phyloP scores from a whole-genome alignment of 2,888 invertebrate species.

The Epiblema foenella region DNA sequence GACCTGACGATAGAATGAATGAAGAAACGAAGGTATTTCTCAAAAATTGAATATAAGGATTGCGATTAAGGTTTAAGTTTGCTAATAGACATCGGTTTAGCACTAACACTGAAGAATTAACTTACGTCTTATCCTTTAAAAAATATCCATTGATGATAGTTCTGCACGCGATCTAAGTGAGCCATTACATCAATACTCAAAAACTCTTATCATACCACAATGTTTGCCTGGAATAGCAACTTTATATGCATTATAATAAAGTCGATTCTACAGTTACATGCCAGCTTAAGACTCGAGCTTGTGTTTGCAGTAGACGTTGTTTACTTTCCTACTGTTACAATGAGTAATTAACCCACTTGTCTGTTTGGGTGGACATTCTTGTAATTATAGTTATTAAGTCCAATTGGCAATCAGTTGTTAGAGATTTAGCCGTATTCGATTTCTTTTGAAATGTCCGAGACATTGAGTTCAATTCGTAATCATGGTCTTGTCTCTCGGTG shows the following conservation, averaged over 20 bases:
- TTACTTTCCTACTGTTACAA: constrained; percentile 25
- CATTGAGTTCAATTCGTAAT: neutral
- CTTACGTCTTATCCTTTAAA: neutral
- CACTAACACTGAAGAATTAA: neutral
- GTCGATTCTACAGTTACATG: neutral
- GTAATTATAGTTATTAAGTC: constrained; percentile 19
- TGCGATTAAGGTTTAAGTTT: neutral
- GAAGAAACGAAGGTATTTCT: too few species aligned
- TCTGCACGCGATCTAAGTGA: constrained; percentile 23
- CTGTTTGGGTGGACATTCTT: constrained; percentile 29
- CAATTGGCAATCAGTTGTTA: constrained; percentile 37
- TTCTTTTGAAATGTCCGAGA: constrained; percentile 21
- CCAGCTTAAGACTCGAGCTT: neutral
- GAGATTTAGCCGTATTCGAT: constrained; percentile 21
- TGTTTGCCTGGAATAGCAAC: neutral
- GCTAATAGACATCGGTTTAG: neutral
- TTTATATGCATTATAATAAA: neutral
- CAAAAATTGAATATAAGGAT: too few species aligned
- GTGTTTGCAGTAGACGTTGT: neutral
- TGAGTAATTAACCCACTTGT: constrained; percentile 33
- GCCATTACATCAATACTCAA: neutral
- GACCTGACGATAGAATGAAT: too few species aligned
- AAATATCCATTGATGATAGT: constrained; percentile 7
- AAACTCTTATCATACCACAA: neutral
- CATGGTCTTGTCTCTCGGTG: neutral